Evolutionary conservation across 2,888 invertebrate genomes (phyloP), one percentile per base, ranked within the genome.

Genomic region (Dioctria rufipes): DNA sequence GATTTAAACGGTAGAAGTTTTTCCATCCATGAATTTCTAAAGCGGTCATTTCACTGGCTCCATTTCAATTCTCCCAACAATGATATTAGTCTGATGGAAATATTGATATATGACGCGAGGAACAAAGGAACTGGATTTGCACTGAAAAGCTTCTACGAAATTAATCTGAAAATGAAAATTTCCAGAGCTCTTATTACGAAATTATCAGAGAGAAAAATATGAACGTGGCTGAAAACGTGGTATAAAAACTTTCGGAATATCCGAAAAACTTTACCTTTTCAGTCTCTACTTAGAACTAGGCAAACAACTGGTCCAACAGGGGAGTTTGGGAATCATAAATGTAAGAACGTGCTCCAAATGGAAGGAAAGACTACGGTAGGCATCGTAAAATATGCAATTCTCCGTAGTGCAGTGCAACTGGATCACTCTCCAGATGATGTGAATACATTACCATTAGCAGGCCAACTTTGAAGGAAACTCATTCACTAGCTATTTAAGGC

Each of bases 161-260:
- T 73, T 73, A 58, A 60, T 73, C 60, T n/a, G 40, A 13, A 43
- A 58, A 60, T 54, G 40, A 40, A 54, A 40, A 71, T 73, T 54
- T 40, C 58, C 39, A 58, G 58, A 6, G 58, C 71, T 58, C 58
- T 73, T 58, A 73, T 73, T 73, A 73, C 58, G 51, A 73, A 58
- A 73, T 73, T 73, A 58, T 73, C 40, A 58, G 5, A 37, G 58
- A 73, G 42, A 40, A 40, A 73, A 73, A 60, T 73, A 73, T 58
- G 40, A 73, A 58, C 54, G 73, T 69, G 60, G 58, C 42, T 73
- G 13, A 54, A 73, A 51, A 39, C 39, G 43, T 73, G 51, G 58
- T 40, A 73, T 73, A 60, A 73, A 69, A 73, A 73, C 73, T 73
- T 73, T 73, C 25, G 58, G 42, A 73, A 73, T 73, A 40, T 73